Percentiles rank a stretch among this genome's conserved stretches.
These are phyloP conservation scores for Sparus aurata DNA, from an alignment of 2,797 vertebrate genomes.

Conservation along the genomic window DNA sequence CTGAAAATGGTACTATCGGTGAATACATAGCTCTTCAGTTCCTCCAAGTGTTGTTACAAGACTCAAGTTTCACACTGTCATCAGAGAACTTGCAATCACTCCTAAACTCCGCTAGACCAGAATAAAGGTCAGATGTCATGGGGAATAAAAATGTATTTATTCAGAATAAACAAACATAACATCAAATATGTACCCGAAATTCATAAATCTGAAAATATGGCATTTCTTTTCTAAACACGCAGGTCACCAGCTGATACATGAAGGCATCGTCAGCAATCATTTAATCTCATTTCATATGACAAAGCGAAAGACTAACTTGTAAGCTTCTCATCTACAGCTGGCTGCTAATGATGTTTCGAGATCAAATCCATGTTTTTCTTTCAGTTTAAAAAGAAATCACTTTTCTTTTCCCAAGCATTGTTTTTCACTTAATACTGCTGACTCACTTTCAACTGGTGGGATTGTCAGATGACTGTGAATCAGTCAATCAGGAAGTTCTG, in stretches of 20 bases:
- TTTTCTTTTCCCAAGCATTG: conserved; percentile 8
- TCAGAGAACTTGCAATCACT: not conserved
- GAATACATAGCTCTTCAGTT: not conserved
- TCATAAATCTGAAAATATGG: conserved; percentile 43
- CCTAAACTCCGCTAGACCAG: not conserved
- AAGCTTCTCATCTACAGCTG: conserved; percentile 8
- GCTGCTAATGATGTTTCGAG: not conserved
- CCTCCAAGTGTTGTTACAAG: no score
- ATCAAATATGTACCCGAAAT: conserved; percentile 29
- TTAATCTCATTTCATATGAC: not conserved
- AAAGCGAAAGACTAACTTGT: conserved; percentile 29
- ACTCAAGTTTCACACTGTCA: no score
- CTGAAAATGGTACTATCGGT: not conserved
- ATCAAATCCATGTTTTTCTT: conserved; percentile 20
- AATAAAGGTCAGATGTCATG: conserved; percentile 23
- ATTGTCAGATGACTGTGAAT: conserved; percentile 30
- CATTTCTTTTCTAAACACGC: conserved; percentile 2
- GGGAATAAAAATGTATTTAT: conserved; percentile 54
- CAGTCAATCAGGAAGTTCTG: conserved; percentile 18
- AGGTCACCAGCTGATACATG: not conserved
- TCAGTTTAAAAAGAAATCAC: conserved; percentile 11
- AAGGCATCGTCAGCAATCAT: not conserved
- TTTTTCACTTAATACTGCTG: conserved; percentile 8
- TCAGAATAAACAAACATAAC: conserved; percentile 31
- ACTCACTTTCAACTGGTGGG: not conserved